Percentiles rank a stretch among this genome's conserved stretches.
Evolutionary conservation across 2,797 vertebrate genomes (phyloP).

Genomic region (Fistularia commersonii): DNA sequence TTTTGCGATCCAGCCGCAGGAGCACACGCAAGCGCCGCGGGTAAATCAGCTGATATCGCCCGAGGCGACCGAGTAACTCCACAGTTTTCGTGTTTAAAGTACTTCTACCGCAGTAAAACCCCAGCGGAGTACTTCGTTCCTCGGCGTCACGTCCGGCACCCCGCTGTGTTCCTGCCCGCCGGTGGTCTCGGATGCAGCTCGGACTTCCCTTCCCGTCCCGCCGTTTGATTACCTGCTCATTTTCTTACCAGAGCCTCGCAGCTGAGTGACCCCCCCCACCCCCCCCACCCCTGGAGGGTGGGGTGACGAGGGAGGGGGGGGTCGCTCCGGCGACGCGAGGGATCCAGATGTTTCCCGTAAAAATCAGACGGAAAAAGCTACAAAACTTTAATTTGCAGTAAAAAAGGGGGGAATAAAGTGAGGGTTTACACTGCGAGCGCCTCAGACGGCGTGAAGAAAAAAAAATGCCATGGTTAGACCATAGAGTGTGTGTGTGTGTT

Average conservation of each 20-base stretch:
- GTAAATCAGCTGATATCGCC: no score
- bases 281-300: no score
- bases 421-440: conserved; percentile 70
- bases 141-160: conserved; percentile 5
- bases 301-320: conserved; percentile 65
- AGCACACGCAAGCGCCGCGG: no score
- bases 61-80: no score
- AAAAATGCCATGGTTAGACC: no score
- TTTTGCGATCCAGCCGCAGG: no score
- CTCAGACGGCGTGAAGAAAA: conserved; percentile 65
- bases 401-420: conserved; percentile 74
- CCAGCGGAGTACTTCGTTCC: no score
- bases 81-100: no score
- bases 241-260: conserved; percentile 68
- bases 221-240: conserved; percentile 76
- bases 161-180: conserved; percentile 30
- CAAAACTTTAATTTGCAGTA: conserved; percentile 83
- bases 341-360: conserved; percentile 83
- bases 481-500: conserved; percentile 12
- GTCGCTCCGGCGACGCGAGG: conserved; percentile 58
- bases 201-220: conserved; percentile 31
- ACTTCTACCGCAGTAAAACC: no score
- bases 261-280: conserved; percentile 65
- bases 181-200: conserved; percentile 51
- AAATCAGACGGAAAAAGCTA: conserved; percentile 84